These are phyloP conservation scores for Asobara japonica DNA, from an alignment of 1,140 invertebrate species.

Conservation along the genomic window DNA sequence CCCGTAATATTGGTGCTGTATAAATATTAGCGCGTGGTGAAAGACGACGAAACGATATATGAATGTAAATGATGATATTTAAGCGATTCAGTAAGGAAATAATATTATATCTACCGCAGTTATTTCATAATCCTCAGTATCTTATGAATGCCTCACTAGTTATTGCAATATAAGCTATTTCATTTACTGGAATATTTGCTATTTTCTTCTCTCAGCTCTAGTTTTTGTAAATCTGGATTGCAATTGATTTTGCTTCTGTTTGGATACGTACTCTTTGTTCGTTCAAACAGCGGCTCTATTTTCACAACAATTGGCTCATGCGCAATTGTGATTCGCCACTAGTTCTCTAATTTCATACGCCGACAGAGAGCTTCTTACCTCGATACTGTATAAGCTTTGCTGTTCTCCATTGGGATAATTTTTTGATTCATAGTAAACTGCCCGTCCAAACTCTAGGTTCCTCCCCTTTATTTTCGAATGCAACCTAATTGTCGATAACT, in stretches of 20 bases:
- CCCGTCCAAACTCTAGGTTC: no score
- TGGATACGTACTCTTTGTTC: not conserved
- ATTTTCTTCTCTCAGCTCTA: not conserved
- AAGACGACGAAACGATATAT: constrained; percentile 3
- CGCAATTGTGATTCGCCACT: not conserved
- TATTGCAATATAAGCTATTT: not conserved
- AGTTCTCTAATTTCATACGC: not conserved
- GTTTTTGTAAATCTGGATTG: not conserved
- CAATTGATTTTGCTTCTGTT: not conserved
- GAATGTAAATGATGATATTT: not conserved
- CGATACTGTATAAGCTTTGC: no score
- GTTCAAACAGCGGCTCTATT: not conserved
- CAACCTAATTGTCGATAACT: no score
- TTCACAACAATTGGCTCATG: not conserved
- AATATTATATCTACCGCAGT: not conserved
- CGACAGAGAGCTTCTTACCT: not conserved
- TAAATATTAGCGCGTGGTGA: constrained; percentile 27
- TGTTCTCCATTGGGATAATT: no score
- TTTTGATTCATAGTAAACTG: no score
- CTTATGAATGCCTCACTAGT: not conserved
- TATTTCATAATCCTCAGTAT: not conserved
- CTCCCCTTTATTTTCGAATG: no score
- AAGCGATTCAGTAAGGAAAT: not conserved
- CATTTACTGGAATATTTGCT: not conserved
- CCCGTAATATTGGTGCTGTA: constrained; percentile 26